phyloP scores from a whole-genome alignment of 2,888 invertebrate species.

The Geophilus truncorum region DNA sequence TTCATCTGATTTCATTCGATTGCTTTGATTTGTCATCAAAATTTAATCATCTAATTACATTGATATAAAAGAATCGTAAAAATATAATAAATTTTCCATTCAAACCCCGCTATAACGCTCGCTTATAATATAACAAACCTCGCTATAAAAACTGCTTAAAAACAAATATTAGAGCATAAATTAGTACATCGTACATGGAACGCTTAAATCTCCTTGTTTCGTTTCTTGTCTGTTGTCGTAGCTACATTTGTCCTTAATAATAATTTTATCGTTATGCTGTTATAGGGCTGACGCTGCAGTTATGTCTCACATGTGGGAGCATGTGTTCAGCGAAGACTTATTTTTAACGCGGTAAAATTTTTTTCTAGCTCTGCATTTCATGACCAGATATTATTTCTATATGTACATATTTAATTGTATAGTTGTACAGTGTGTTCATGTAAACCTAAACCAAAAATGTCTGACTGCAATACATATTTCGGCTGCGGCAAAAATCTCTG shows the following conservation, averaged over 20 bases:
- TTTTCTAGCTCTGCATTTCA: not conserved
- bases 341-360: constrained; percentile 63
- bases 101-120: too few species aligned
- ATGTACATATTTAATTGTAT: not conserved
- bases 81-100: too few species aligned
- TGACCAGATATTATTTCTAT: not conserved
- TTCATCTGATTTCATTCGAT: too few species aligned
- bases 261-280: constrained; percentile 39
- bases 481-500: not conserved
- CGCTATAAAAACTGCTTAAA: too few species aligned
- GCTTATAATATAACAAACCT: too few species aligned
- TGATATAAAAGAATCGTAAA: too few species aligned
- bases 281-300: constrained; percentile 96
- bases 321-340: constrained; percentile 64
- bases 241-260: not conserved
- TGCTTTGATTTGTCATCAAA: too few species aligned
- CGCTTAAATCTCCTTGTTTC: too few species aligned
- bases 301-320: constrained; percentile 93
- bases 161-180: too few species aligned
- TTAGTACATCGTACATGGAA: too few species aligned
- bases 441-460: not conserved
- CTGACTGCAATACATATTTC: not conserved
- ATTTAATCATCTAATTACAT: too few species aligned
- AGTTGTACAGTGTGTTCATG: not conserved
- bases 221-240: not conserved